These are phyloP conservation scores for Capromys pilorides DNA, from an alignment of 2,797 vertebrate genomes.

Conservation along the genomic window DNA sequence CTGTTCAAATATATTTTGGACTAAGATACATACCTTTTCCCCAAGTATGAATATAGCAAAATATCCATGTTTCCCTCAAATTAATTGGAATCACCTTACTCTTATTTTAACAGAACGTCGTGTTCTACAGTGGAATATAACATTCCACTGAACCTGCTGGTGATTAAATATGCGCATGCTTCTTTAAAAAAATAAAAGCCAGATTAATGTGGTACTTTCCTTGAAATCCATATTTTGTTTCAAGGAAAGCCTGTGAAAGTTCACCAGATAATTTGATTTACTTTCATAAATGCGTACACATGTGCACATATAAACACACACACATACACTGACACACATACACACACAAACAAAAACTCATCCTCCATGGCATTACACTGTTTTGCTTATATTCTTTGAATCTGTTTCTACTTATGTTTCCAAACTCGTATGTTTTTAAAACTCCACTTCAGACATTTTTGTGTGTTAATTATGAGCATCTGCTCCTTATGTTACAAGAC, in stretches of 20 bases:
- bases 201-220: slow-evolving; percentile 3
- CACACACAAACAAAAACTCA: background rate
- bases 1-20: slow-evolving; percentile 1
- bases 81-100: background rate
- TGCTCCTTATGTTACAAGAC: slow-evolving; percentile 64
- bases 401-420: slow-evolving; percentile 67
- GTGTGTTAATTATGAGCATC: slow-evolving; percentile 69
- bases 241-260: background rate
- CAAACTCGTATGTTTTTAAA: slow-evolving; percentile 60
- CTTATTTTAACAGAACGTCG: background rate
- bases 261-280: background rate
- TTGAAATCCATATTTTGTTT: slow-evolving; percentile 31
- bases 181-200: slow-evolving; percentile 40
- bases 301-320: too few species aligned
- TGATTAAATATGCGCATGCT: background rate
- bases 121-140: background rate
- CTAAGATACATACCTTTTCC: background rate
- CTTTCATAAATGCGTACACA: background rate
- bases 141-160: background rate
- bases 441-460: slow-evolving; percentile 68
- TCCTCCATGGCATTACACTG: background rate
- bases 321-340: background rate
- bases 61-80: background rate
- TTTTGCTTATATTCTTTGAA: slow-evolving; percentile 62
- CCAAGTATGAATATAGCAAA: background rate